These are phyloP conservation scores for Drosophila infuscata DNA, from an alignment of 2,888 invertebrate species.

Conservation along the genomic window DNA sequence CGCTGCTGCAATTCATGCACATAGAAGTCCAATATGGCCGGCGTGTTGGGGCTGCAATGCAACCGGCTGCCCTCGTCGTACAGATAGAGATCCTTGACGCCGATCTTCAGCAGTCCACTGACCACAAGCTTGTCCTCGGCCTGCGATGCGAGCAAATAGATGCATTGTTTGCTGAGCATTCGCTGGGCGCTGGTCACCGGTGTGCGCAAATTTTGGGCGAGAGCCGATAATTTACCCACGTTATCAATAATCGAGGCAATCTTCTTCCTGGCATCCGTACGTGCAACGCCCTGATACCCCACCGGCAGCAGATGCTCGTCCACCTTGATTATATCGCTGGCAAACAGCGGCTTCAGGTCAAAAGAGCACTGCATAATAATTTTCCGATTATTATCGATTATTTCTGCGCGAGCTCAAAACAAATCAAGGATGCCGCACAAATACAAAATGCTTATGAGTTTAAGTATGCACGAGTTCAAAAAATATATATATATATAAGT, in stretches of 20 bases:
- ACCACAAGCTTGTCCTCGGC: conserved; percentile 87
- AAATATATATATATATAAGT: too few species aligned
- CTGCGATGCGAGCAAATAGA: conserved; percentile 75
- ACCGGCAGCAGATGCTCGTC: conserved; percentile 14
- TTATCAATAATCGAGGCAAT: conserved; percentile 87
- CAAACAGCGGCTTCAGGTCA: conserved; percentile 35
- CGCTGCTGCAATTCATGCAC: conserved; percentile 93
- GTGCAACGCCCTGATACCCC: background rate
- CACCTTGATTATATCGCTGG: conserved; percentile 32
- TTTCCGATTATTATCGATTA: background rate
- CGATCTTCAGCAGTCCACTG: conserved; percentile 94
- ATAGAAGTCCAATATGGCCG: conserved; percentile 97
- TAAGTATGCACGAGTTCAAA: too few species aligned
- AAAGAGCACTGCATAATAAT: conserved; percentile 22
- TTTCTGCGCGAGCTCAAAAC: background rate
- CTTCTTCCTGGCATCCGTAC: background rate
- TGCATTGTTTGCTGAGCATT: conserved; percentile 83
- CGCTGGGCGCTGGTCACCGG: conserved; percentile 89
- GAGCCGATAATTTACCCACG: conserved; percentile 89
- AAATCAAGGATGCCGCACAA: too few species aligned
- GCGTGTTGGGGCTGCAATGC: conserved; percentile 90
- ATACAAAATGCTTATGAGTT: too few species aligned
- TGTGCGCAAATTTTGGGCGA: conserved; percentile 89
- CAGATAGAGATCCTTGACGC: conserved; percentile 93
- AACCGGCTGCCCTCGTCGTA: conserved; percentile 89